These are phyloP conservation scores for Drosophila crucigera DNA, from an alignment of 2,888 invertebrate genomes.

Conservation along the genomic window DNA sequence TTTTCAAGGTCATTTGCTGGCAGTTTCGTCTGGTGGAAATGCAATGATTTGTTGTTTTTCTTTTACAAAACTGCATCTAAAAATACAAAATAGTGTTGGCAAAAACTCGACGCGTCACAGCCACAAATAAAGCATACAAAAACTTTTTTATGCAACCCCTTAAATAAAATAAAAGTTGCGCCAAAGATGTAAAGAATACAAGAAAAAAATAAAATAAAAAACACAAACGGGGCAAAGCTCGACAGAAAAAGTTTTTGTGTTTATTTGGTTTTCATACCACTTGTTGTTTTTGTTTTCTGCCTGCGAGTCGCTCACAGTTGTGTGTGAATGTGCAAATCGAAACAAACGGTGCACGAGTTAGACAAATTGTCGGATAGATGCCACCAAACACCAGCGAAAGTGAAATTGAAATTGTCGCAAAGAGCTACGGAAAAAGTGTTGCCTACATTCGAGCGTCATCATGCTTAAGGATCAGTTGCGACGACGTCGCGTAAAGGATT, in stretches of 20 bases:
- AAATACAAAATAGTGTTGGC: constrained; percentile 44
- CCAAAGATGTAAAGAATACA: constrained; percentile 45
- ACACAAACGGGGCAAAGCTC: constrained; percentile 33
- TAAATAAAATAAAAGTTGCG: constrained; percentile 70
- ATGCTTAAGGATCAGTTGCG: constrained; percentile 69
- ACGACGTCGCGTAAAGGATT: constrained; percentile 52
- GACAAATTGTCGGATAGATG: constrained; percentile 51
- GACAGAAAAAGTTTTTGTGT: constrained; percentile 39
- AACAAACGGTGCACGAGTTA: constrained; percentile 54
- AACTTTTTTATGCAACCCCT: constrained; percentile 50
- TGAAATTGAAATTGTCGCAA: constrained; percentile 70
- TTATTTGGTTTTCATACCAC: constrained; percentile 19
- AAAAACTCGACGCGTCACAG: constrained; percentile 27
- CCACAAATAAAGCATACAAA: constrained; percentile 47
- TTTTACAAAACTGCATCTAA: constrained; percentile 61
- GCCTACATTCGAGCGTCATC: constrained; percentile 57
- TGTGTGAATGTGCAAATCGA: constrained; percentile 56
- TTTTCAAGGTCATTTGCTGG: constrained; percentile 65
- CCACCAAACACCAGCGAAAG: constrained; percentile 44
- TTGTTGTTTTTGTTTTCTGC: constrained; percentile 28
- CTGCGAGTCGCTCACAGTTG: constrained; percentile 23
- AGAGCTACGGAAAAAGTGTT: constrained; percentile 41
- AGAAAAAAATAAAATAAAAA: constrained; percentile 36
- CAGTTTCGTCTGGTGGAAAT: constrained; percentile 53
- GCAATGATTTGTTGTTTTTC: constrained; percentile 56